Percentiles rank a stretch among this genome's conserved stretches.
phyloP scores from a whole-genome alignment of 2,888 invertebrate species.

The Magallana nippona region DNA sequence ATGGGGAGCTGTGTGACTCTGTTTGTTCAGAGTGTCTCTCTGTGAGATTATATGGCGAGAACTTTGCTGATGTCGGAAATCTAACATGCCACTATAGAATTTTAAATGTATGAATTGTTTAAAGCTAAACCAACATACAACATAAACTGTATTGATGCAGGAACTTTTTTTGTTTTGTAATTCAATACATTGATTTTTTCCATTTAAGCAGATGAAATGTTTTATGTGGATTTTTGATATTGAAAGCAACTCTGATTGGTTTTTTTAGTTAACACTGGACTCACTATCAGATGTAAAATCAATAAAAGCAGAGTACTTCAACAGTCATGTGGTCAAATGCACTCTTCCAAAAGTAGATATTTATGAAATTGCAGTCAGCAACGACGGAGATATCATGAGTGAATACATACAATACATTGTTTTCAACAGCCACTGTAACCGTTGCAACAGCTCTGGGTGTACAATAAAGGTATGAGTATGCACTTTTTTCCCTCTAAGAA shows the following conservation, averaged over 20 bases:
- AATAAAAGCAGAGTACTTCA: slow-evolving; percentile 32
- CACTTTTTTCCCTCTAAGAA: too few relatives aligned
- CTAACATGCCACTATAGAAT: slow-evolving; percentile 43
- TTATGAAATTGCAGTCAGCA: slow-evolving; percentile 44
- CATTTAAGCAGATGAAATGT: too few relatives aligned
- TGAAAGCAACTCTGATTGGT: too few relatives aligned
- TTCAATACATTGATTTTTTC: too few relatives aligned
- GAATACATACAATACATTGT: slow-evolving; percentile 34
- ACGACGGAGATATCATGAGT: slow-evolving; percentile 41
- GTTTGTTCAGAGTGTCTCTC: slow-evolving; percentile 17
- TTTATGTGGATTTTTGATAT: too few relatives aligned
- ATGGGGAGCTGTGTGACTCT: slow-evolving; percentile 37
- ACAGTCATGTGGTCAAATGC: slow-evolving; percentile 41
- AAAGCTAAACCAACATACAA: too few relatives aligned
- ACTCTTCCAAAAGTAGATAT: slow-evolving; percentile 30
- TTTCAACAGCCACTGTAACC: slow-evolving; percentile 45
- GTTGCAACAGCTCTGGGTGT: slow-evolving; percentile 40
- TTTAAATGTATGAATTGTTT: too few relatives aligned
- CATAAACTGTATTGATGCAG: too few relatives aligned
- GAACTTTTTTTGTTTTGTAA: too few relatives aligned
- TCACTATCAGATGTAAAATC: background rate
- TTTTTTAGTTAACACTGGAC: slow-evolving; percentile 32
- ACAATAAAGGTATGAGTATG: slow-evolving; percentile 3
- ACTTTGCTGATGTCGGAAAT: slow-evolving; percentile 48
- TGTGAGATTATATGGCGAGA: slow-evolving; percentile 37